A percentile compares a stretch with the other conserved stretches of the same genome.
Evolutionary conservation across 2,888 invertebrate species (phyloP).

Genomic region (Aricia artaxerxes): DNA sequence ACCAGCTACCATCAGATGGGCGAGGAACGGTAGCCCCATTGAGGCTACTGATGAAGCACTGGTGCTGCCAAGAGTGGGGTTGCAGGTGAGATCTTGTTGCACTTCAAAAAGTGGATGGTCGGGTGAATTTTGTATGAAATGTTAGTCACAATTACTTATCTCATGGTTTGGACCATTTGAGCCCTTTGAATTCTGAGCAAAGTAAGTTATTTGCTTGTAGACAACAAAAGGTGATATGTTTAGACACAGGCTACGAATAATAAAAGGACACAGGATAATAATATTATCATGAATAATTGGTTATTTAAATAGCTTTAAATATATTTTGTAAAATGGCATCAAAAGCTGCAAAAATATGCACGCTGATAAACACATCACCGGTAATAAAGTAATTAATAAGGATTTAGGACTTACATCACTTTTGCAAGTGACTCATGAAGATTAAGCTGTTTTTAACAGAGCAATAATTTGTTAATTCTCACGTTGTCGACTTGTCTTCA

Average conservation of each 20-base stretch:
- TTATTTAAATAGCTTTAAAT: no score
- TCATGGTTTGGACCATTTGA: no score
- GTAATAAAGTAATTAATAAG: not conserved
- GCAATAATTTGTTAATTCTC: not conserved
- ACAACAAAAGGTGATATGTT: no score
- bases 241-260: no score
- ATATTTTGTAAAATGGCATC: no score
- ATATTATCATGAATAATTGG: no score
- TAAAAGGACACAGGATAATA: no score
- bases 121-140: no score
- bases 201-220: no score
- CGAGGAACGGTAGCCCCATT: conserved; percentile 86
- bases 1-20: conserved; percentile 91
- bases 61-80: conserved; percentile 90
- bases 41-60: conserved; percentile 91
- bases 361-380: not conserved
- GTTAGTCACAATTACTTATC: no score
- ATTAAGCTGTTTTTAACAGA: not conserved
- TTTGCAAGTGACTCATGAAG: not conserved
- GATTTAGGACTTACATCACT: not conserved
- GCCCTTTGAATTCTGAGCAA: no score
- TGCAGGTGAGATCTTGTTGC: conserved; percentile 64
- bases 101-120: not conserved
- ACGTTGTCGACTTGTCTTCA: not conserved
- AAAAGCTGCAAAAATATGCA: not conserved